Percentiles rank a stretch among this genome's conserved stretches.
Evolutionary conservation across 1,140 invertebrate species (phyloP).

Genomic region (Conopomorpha cramerella): DNA sequence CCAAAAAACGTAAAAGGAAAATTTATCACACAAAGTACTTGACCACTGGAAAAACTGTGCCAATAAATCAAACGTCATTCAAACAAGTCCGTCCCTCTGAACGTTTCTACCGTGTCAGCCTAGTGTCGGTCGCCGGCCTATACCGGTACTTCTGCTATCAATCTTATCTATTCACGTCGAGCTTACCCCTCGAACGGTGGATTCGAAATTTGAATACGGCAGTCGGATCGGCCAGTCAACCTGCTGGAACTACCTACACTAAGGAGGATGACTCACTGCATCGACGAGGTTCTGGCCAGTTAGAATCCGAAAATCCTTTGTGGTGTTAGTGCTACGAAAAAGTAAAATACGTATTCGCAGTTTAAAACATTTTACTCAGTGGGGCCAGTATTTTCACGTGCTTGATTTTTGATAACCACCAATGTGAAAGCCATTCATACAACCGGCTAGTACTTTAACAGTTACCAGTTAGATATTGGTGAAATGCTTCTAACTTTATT

Average conservation of each 20-base stretch:
- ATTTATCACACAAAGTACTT: too few species aligned
- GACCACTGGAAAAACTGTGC: too few species aligned
- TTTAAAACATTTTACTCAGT: not conserved
- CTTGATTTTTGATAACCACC: too few species aligned
- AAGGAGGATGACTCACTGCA: conserved; percentile 7
- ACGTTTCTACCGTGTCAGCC: conserved; percentile 15
- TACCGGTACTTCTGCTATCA: conserved; percentile 18
- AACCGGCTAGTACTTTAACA: too few species aligned
- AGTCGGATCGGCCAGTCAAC: conserved; percentile 18
- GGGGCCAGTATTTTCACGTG: not conserved
- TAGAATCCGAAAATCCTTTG: not conserved
- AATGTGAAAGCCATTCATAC: too few species aligned
- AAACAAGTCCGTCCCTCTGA: not conserved
- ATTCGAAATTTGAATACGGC: conserved; percentile 42
- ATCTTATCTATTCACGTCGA: conserved; percentile 41
- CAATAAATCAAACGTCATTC: too few species aligned
- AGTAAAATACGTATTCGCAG: too few species aligned
- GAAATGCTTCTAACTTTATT: too few species aligned
- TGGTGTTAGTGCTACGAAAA: too few species aligned
- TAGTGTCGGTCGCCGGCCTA: conserved; percentile 15
- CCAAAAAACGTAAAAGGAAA: too few species aligned
- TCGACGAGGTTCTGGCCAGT: not conserved
- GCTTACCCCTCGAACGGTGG: conserved; percentile 19
- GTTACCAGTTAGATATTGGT: too few species aligned
- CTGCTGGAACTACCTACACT: conserved; percentile 38